A percentile compares a stretch with the other conserved stretches of the same genome.
Evolutionary conservation across 2,797 vertebrate species (phyloP).

Genomic region (Crenuchus spilurus): DNA sequence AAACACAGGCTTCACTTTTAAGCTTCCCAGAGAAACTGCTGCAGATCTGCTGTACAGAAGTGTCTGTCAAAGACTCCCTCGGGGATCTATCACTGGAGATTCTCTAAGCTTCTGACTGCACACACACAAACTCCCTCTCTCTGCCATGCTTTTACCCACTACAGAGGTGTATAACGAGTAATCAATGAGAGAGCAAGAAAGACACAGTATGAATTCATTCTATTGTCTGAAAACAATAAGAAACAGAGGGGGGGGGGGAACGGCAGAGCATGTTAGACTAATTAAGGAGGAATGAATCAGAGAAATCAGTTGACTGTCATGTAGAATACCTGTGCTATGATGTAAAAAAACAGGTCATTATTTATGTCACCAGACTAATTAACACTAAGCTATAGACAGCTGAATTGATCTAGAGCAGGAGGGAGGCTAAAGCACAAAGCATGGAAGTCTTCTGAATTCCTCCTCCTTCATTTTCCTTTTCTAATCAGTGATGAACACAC

Average conservation of each 20-base stretch:
- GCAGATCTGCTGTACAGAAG: not conserved
- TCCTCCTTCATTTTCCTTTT: not conserved
- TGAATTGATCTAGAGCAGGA: not conserved
- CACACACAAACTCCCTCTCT: not conserved
- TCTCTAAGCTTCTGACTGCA: not conserved
- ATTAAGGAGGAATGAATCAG: not conserved
- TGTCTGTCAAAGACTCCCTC: conserved; percentile 16
- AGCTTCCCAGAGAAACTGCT: not conserved
- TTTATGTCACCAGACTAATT: not conserved
- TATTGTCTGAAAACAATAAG: not conserved
- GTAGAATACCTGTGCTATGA: not conserved
- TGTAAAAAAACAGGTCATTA: not conserved
- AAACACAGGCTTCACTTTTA: not conserved
- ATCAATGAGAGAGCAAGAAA: not conserved
- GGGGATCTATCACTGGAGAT: conserved; percentile 12
- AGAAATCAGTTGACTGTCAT: not conserved
- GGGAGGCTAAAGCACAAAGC: conserved; percentile 29
- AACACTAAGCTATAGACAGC: not conserved
- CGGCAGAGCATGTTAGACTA: not conserved
- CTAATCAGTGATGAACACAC: conserved; percentile 23
- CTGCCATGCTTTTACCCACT: not conserved
- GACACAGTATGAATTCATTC: not conserved
- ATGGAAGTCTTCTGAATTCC: not conserved
- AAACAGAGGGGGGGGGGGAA: not conserved
- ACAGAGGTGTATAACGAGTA: not conserved